phyloP scores from a whole-genome alignment of 2,888 invertebrate species.

The Dastarcus helophoroides region DNA sequence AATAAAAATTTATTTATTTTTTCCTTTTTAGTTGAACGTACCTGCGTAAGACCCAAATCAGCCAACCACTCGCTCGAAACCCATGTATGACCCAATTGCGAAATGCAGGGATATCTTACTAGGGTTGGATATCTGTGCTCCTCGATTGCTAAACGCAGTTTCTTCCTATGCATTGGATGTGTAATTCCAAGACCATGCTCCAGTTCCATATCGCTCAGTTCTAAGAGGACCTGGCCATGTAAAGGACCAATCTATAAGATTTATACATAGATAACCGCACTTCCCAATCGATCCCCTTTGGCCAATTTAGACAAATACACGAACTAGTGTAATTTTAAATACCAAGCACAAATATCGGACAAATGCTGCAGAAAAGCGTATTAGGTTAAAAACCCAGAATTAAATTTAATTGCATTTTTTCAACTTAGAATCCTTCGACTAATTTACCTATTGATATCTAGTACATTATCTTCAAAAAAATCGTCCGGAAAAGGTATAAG shows the following conservation, averaged over 20 bases:
- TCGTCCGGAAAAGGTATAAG: too few species aligned
- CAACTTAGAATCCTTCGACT: too few species aligned
- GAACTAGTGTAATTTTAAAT: too few species aligned
- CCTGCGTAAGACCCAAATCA: constrained; percentile 77
- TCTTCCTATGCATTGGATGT: constrained; percentile 89
- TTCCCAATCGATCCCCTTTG: constrained; percentile 15
- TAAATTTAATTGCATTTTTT: too few species aligned
- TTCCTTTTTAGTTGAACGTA: constrained; percentile 24
- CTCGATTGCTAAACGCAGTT: constrained; percentile 84
- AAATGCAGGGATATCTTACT: constrained; percentile 78
- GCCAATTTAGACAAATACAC: too few species aligned
- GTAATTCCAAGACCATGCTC: constrained; percentile 83
- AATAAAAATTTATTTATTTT: constrained; percentile 1
- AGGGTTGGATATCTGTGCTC: constrained; percentile 80
- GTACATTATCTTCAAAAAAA: too few species aligned
- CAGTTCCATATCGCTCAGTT: constrained; percentile 81
- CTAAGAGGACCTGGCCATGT: constrained; percentile 74
- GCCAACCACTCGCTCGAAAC: constrained; percentile 88
- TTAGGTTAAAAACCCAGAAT: too few species aligned
- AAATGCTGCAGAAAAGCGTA: too few species aligned
- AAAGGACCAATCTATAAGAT: constrained; percentile 58
- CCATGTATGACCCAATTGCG: constrained; percentile 84
- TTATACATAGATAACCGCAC: constrained; percentile 37
- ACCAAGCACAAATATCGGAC: too few species aligned
- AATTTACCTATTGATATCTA: too few species aligned